Conservation (phyloP, 2,113 vertebrate species). For the Acrocephalus arundinaceus region DNA sequence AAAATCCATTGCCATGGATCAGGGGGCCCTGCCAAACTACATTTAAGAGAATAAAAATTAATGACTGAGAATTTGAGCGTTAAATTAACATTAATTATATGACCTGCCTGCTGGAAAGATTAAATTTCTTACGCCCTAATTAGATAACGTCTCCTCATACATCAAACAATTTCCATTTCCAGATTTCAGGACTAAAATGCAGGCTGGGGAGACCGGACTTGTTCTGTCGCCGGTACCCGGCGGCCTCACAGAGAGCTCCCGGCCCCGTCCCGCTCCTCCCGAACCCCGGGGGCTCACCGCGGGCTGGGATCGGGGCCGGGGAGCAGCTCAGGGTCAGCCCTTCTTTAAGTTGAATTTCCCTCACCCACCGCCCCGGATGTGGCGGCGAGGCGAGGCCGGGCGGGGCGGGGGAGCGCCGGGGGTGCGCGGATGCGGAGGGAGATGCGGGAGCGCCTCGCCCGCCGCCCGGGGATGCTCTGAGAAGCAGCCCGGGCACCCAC, state of each 20-base stretch:
- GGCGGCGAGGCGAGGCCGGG: not conserved
- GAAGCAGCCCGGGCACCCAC: not conserved
- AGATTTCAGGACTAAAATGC: conserved; percentile 73
- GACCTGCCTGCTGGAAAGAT: conserved; percentile 98
- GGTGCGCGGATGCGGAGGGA: not conserved
- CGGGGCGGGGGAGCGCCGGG: not conserved
- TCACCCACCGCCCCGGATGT: not conserved
- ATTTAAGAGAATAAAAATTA: conserved; percentile 99
- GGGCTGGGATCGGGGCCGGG: not conserved
- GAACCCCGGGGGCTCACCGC: not conserved
- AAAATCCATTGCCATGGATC: conserved; percentile 83
- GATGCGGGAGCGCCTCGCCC: not conserved
- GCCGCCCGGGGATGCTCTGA: not conserved
- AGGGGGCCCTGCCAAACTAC: conserved; percentile 89
- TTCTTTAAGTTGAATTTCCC: not conserved
- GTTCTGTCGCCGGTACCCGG: not conserved
- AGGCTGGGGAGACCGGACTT: not conserved
- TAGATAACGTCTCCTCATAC: conserved; percentile 95
- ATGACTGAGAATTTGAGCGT: conserved; percentile 97
- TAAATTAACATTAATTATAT: conserved; percentile 99
- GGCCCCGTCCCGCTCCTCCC: not conserved
- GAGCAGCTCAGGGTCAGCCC: not conserved
- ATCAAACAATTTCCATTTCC: conserved; percentile 90
- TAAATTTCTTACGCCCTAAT: conserved; percentile 98
- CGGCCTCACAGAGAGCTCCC: not conserved